A percentile compares a stretch with the other conserved stretches of the same genome.
These are phyloP conservation scores for Prunella himalayana DNA, from an alignment of 2,113 vertebrate species.

Conservation along the genomic window DNA sequence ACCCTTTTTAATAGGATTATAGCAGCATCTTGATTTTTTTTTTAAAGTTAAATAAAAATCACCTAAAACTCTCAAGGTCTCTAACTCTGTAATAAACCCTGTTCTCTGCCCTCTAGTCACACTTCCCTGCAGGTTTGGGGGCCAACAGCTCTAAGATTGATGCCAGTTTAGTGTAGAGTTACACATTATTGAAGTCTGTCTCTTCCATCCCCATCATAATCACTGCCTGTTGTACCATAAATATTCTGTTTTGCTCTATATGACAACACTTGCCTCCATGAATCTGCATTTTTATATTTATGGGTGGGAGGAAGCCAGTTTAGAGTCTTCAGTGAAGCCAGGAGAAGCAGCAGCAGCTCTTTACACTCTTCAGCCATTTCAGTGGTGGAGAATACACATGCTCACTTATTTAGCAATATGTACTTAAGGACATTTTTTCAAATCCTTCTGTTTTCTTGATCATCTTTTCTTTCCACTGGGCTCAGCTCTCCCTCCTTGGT, in stretches of 20 bases:
- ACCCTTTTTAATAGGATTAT: neutral
- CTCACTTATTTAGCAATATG: neutral
- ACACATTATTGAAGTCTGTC: neutral
- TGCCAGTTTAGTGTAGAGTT: neutral
- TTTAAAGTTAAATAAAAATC: neutral
- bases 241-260: rapidly evolving
- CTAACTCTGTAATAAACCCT: neutral
- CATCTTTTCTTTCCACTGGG: neutral
- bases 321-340: neutral
- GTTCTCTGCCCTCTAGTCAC: neutral
- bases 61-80: neutral
- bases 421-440: neutral
- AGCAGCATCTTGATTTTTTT: neutral
- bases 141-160: neutral
- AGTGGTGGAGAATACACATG: neutral
- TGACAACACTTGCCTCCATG: neutral
- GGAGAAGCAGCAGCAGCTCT: neutral
- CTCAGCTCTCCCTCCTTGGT: neutral
- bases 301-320: neutral
- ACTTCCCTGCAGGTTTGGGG: neutral
- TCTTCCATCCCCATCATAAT: neutral
- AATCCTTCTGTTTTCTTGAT: neutral
- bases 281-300: neutral
- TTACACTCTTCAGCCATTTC: neutral
- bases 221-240: neutral